Percentiles rank a stretch among this genome's conserved stretches.
Evolutionary conservation across 2,113 vertebrate species (phyloP).

Genomic region (Condylura cristata): DNA sequence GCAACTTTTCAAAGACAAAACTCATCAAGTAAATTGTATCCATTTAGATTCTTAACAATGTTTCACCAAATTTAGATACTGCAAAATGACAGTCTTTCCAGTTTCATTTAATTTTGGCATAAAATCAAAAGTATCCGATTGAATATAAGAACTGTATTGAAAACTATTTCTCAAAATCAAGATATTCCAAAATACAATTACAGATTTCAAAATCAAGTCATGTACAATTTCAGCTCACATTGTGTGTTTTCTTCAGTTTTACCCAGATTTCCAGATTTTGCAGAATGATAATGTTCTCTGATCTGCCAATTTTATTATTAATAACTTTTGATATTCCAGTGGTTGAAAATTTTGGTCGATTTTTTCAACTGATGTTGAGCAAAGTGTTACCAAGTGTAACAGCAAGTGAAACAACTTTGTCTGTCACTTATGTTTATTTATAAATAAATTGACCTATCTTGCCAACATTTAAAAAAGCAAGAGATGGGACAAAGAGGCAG

Average conservation of each 20-base stretch:
- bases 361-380: neutral
- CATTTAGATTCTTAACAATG: neutral
- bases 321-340: neutral
- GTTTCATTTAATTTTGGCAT: neutral
- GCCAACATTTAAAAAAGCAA: neutral
- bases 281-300: neutral
- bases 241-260: neutral
- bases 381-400: neutral
- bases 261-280: neutral
- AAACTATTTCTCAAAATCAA: neutral
- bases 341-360: neutral
- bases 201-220: neutral
- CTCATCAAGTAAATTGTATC: neutral
- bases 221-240: neutral
- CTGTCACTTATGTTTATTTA: neutral
- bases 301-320: neutral
- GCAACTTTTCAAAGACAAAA: neutral
- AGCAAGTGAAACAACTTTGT: too few species aligned
- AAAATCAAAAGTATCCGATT: neutral
- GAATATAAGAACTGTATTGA: neutral
- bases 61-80: neutral
- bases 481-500: neutral
- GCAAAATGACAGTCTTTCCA: neutral
- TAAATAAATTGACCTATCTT: neutral
- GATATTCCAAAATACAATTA: neutral